These are phyloP conservation scores for Zosterops japonicus DNA, from an alignment of 2,113 vertebrate species.

Conservation along the genomic window DNA sequence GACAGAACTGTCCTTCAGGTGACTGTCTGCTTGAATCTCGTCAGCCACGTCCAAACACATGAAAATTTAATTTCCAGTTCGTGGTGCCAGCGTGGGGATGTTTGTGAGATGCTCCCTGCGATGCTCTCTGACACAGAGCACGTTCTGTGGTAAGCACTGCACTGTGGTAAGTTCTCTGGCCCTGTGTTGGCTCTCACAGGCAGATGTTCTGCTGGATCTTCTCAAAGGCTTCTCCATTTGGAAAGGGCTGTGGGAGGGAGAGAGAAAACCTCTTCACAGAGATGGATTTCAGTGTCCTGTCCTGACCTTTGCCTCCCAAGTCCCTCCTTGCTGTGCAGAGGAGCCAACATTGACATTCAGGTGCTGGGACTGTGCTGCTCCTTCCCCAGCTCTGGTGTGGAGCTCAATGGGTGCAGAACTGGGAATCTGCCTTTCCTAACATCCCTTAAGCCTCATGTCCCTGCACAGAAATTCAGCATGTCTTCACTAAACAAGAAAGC, in stretches of 20 bases:
- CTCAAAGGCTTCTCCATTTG: background rate
- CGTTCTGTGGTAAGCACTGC: background rate
- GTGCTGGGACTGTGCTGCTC: background rate
- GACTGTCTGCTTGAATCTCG: background rate
- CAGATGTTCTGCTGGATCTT: background rate
- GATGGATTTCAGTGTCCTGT: background rate
- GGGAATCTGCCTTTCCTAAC: background rate
- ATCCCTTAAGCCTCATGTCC: background rate
- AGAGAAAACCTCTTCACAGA: background rate
- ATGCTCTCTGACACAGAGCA: background rate
- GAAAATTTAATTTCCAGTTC: background rate
- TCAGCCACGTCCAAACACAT: background rate
- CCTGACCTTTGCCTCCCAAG: background rate
- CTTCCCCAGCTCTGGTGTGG: background rate
- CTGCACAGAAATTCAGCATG: background rate
- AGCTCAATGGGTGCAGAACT: background rate
- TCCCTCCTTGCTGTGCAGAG: background rate
- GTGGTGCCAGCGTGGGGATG: background rate
- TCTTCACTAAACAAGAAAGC: background rate
- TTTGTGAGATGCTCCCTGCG: background rate
- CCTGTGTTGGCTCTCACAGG: background rate
- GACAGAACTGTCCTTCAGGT: background rate
- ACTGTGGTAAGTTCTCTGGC: background rate
- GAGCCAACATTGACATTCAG: rapidly evolving
- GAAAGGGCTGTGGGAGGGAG: background rate